A percentile compares a stretch with the other conserved stretches of the same genome.
Conservation (phyloP, 1,140 invertebrate species). For the Rhagoletis pomonella region DNA sequence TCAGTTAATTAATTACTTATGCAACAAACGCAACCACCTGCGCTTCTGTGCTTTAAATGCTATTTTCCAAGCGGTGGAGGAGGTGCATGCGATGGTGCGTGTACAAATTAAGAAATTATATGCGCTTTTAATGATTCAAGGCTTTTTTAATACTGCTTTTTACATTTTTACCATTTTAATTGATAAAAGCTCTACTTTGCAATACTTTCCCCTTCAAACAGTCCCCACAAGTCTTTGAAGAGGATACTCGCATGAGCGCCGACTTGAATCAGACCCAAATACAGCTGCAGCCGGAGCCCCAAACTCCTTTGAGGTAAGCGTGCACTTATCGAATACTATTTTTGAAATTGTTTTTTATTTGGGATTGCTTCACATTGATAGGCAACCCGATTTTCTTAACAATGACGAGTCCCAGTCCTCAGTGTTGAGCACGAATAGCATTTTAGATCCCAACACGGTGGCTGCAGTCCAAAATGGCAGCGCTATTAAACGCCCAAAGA, state of each 20-base stretch:
- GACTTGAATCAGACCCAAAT: slow-evolving; percentile 77
- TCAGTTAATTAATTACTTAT: not conserved
- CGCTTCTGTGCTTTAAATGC: too few species aligned
- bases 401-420: slow-evolving; percentile 88
- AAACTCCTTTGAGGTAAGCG: slow-evolving; percentile 68
- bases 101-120: too few species aligned
- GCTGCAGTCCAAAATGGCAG: slow-evolving; percentile 58
- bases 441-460: slow-evolving; percentile 64
- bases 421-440: slow-evolving; percentile 78
- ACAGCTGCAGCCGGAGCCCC: slow-evolving; percentile 69
- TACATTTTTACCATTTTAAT: not conserved
- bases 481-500: slow-evolving; percentile 76
- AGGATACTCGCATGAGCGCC: slow-evolving; percentile 92
- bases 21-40: not conserved
- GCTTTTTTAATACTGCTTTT: not conserved
- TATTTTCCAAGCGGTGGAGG: too few species aligned
- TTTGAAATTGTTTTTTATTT: not conserved
- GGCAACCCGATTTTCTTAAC: slow-evolving; percentile 76
- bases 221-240: slow-evolving; percentile 82
- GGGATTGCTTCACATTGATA: slow-evolving; percentile 60
- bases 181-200: not conserved
- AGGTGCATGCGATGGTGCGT: too few species aligned
- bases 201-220: not conserved
- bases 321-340: slow-evolving; percentile 63
- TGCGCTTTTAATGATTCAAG: too few species aligned